Base-by-base conservation (phyloP, 2,888 invertebrate species). In the Drosophila flavopinicola region DNA sequence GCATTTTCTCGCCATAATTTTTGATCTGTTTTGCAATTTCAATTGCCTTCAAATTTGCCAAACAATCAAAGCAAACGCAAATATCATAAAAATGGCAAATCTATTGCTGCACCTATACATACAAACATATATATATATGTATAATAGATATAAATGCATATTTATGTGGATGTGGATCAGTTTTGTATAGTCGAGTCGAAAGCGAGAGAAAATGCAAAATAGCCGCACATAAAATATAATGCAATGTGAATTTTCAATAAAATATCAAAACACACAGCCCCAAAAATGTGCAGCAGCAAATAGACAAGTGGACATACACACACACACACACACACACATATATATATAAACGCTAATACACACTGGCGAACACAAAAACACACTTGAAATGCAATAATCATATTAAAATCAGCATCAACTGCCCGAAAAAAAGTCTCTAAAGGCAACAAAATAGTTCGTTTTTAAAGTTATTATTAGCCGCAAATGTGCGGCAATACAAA, bases 381-480 rank as follows among this genome's bases (percentile, higher is more conserved):
- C 67, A 75, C 85, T 88, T 77, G 87, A 84, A 84, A 75, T 84
- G 88, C 83, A 84, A 84, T 84, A 84, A 84, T 88, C 88, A 88
- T 86, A 83, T 83, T 87, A 85, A 83, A 88, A 85, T 75, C 87
- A 80, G 63, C 73, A 85, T 65, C 61, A 65, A 57, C 63, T 48
- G n/a, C n/a, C n/a, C n/a, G 59, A 33, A 64, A 56, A 54, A 67
- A 76, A 69, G 78, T 87, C 73, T 68, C 80, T 79, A 85, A 84
- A 87, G 88, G 85, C 88, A 88, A 84, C 82, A 85, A 87, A 88
- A 84, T 88, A 84, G 83, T 84, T 88, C 85, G 74, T 88, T 84
- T 83, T 84, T 84, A 88, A 87, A 88, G 83, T 84, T 84, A 84
- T 84, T 84, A 84, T 84, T 84, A 84, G 83, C 88, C 85, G 83